These are phyloP conservation scores for Onychostoma macrolepis DNA, from an alignment of 2,113 vertebrate genomes.

Conservation along the genomic window DNA sequence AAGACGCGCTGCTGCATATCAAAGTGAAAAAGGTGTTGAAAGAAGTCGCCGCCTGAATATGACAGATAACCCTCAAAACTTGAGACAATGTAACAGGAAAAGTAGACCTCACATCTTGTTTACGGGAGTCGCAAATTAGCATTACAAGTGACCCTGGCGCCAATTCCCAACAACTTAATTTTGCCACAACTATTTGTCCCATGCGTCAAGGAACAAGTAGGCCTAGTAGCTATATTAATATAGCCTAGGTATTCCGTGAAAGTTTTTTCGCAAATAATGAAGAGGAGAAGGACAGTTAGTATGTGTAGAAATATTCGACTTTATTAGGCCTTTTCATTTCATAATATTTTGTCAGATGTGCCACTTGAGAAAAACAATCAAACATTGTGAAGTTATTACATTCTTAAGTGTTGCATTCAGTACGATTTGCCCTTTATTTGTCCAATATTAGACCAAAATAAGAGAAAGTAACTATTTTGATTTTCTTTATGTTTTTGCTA, in stretches of 20 bases:
- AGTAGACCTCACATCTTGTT: slow-evolving; percentile 78
- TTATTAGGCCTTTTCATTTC: neutral
- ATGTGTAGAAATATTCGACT: neutral
- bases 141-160: slow-evolving; percentile 79
- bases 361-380: neutral
- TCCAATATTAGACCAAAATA: neutral
- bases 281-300: neutral
- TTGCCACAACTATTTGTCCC: slow-evolving; percentile 35
- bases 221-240: neutral
- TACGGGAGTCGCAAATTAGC: slow-evolving; percentile 80
- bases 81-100: slow-evolving; percentile 80
- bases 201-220: neutral
- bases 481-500: neutral
- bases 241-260: neutral
- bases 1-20: slow-evolving; percentile 87
- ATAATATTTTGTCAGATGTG: neutral
- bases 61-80: slow-evolving; percentile 82
- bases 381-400: neutral
- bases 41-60: slow-evolving; percentile 82
- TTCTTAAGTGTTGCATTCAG: neutral
- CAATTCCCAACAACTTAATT: slow-evolving; percentile 66
- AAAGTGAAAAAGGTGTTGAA: slow-evolving; percentile 88
- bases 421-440: neutral
- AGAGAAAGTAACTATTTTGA: neutral
- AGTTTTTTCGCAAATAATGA: neutral